These are phyloP conservation scores for Manis javanica DNA, from an alignment of 2,797 vertebrate species.

Conservation along the genomic window DNA sequence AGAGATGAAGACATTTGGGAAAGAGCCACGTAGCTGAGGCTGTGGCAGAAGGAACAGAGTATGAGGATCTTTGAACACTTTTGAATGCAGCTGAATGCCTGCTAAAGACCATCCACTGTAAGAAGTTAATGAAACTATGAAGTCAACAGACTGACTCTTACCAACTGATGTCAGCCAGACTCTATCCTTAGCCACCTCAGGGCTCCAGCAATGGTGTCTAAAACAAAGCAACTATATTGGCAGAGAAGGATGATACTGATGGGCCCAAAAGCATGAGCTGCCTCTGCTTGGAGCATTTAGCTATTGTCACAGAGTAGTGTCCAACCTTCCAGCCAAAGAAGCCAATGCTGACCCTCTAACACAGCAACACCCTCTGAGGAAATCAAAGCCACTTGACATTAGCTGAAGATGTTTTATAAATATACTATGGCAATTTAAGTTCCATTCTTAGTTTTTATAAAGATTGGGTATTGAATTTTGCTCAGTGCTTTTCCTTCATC, in stretches of 20 bases:
- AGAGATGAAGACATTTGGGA: background rate
- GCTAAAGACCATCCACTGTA: background rate
- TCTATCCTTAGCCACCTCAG: background rate
- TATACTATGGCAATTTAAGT: background rate
- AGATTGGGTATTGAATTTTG: background rate
- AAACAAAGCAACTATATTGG: background rate
- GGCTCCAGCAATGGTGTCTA: background rate
- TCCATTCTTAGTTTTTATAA: background rate
- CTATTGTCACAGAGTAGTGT: background rate
- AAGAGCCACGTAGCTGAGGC: background rate
- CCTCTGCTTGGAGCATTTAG: background rate
- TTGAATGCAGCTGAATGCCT: background rate
- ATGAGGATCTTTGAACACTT: background rate
- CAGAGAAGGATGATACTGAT: background rate
- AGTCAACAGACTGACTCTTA: background rate
- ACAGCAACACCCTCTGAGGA: background rate
- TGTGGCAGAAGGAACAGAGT: background rate
- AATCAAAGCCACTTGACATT: background rate
- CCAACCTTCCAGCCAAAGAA: background rate
- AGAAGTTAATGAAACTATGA: background rate
- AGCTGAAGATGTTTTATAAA: background rate
- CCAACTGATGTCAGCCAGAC: conserved; percentile 42
- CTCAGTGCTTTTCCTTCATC: background rate
- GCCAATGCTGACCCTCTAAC: background rate
- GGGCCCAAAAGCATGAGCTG: background rate